Percentiles rank a stretch among this genome's conserved stretches.
phyloP scores from a whole-genome alignment of 2,113 vertebrate genomes.

The Caranx melampygus region DNA sequence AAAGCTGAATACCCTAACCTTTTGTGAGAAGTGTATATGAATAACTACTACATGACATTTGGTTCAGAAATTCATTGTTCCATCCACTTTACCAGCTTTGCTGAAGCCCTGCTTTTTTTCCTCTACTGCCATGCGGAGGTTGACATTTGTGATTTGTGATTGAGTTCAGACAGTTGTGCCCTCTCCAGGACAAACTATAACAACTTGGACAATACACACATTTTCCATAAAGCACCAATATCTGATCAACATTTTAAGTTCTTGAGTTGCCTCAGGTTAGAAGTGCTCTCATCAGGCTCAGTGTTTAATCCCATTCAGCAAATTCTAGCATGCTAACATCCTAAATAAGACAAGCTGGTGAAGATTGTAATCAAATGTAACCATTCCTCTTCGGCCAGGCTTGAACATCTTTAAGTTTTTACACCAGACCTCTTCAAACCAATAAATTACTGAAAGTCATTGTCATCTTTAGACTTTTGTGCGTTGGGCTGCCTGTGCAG shows the following conservation, averaged over 20 bases:
- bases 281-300: background rate
- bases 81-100: background rate
- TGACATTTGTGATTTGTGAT: background rate
- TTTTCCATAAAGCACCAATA: background rate
- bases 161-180: background rate
- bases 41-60: background rate
- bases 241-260: background rate
- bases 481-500: slow-evolving; percentile 52
- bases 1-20: too few relatives aligned
- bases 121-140: background rate
- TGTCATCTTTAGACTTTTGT: slow-evolving; percentile 49
- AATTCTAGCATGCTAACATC: background rate
- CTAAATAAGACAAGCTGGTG: background rate
- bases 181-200: background rate
- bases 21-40: too few relatives aligned
- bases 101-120: background rate
- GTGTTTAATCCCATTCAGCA: background rate
- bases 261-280: background rate
- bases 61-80: background rate
- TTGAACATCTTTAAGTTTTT: slow-evolving; percentile 30
- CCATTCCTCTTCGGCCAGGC: slow-evolving; percentile 11
- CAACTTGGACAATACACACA: background rate
- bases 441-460: slow-evolving; percentile 58
- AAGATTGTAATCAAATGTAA: slow-evolving; percentile 13
- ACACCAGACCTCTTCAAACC: slow-evolving; percentile 40